Percentiles rank a stretch among this genome's conserved stretches.
phyloP scores from a whole-genome alignment of 2,888 invertebrate species.

The Aricia artaxerxes region DNA sequence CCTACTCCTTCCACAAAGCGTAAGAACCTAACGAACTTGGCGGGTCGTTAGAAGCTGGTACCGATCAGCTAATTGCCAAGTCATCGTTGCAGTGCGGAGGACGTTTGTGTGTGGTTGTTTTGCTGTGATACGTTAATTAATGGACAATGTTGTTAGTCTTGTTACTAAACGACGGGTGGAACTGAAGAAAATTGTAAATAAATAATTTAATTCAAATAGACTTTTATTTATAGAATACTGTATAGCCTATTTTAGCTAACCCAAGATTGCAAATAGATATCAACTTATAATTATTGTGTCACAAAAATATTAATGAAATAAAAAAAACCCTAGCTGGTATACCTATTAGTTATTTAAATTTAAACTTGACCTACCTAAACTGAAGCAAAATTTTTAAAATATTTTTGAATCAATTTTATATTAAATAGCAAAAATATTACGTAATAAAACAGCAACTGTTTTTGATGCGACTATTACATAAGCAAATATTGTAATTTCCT shows the following conservation, averaged over 20 bases:
- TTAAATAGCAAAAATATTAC: not conserved
- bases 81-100: conserved; percentile 60
- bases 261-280: not conserved
- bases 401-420: not conserved
- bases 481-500: not conserved
- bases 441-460: not conserved
- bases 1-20: conserved; percentile 89
- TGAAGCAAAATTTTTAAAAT: not conserved
- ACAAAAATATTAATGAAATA: not conserved
- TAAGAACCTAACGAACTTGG: conserved; percentile 62
- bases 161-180: conserved; percentile 57
- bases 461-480: not conserved
- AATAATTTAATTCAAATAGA: conserved; percentile 43
- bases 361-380: not conserved
- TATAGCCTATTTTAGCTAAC: not conserved
- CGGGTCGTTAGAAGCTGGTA: conserved; percentile 68
- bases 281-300: not conserved
- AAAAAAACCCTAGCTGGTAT: too few relatives aligned
- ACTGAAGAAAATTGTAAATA: conserved; percentile 71
- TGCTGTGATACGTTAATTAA: conserved; percentile 79
- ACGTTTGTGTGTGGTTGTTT: conserved; percentile 69
- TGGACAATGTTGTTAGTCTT: conserved; percentile 70
- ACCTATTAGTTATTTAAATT: too few relatives aligned
- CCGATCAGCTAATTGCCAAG: conserved; percentile 72
- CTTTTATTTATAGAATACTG: conserved; percentile 28